Base-by-base conservation (phyloP, 1,140 invertebrate genomes). In the Dermatophagoides farinae region DNA sequence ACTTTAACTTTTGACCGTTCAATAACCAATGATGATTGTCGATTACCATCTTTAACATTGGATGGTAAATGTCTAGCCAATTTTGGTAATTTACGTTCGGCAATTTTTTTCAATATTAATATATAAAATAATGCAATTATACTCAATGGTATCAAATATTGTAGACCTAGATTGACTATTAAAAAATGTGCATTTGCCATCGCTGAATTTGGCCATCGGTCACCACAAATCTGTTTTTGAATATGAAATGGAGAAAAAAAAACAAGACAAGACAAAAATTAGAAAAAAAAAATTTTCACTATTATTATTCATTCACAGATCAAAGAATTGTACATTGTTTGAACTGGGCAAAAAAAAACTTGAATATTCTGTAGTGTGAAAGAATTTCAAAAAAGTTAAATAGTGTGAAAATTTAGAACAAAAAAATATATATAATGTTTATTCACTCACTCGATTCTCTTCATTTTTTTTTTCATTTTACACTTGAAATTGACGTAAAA, bases 111-210 rank as follows among this genome's bases (percentile, higher is more conserved):
- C 81, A 86, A 93, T 61, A 96, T 96, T 37, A 91, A 74, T 0
- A 88, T 79, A 74, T 96, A 96, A 73, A 88, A 95, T 66, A 89
- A 76, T 0, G 85, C 84, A 65, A 96, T 93, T 23, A 93, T 75
- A n/a, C 85, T 79, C 78, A 92, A 83, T 0, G 90, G 90, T 10
- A 95, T 72, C 16, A 92, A 80, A 75, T 95, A 96, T 71, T 88
- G 92, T 64, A 86, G 81, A 37, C 89, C 76, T 25, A 95, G 77
- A 67, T 93, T 90, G 57, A 84, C 88, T 58, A 89, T 78, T 4
- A 93, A 76, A 71, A 92, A 92, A 72, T 90, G 93, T 0, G 87
- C 70, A 37, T 82, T 78, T 57, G 83, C 84, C 68, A 85, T 80
- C 55, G 84, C 74, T n/a, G 80, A 78, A 20, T 81, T 80, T 0